These are phyloP conservation scores for Aeoliscus strigatus DNA, from an alignment of 2,797 vertebrate genomes.

Conservation along the genomic window DNA sequence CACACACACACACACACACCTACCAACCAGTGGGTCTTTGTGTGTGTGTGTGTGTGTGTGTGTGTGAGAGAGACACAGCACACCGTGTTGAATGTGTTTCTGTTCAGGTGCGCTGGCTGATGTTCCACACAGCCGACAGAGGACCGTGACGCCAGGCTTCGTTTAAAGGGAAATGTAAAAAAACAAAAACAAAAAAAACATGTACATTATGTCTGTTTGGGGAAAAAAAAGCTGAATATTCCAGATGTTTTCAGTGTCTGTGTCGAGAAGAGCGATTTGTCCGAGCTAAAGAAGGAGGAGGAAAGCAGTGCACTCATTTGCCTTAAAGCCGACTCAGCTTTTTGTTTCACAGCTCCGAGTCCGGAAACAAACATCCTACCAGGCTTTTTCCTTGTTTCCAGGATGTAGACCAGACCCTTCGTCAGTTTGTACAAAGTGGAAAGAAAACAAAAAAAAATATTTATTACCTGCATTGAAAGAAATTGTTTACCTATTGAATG, in stretches of 20 bases:
- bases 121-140: no score
- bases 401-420: slow-evolving; percentile 86
- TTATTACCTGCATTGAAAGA: slow-evolving; percentile 99
- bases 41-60: slow-evolving; percentile 4
- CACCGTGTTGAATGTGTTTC: slow-evolving; percentile 47
- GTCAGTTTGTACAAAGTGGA: slow-evolving; percentile 99
- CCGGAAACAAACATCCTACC: slow-evolving; percentile 60
- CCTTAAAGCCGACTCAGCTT: slow-evolving; percentile 90
- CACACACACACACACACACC: no score
- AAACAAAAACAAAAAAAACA: slow-evolving; percentile 62
- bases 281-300: no score
- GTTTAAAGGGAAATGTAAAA: no score
- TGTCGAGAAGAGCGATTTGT: no score
- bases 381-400: slow-evolving; percentile 77
- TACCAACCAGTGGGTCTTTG: slow-evolving; percentile 9
- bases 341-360: slow-evolving; percentile 86
- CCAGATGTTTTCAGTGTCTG: no score
- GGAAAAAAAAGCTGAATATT: slow-evolving; percentile 43
- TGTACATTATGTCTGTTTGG: slow-evolving; percentile 54
- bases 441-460: slow-evolving; percentile 92
- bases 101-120: slow-evolving; percentile 41
- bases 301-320: slow-evolving; percentile 98
- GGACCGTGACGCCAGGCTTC: no score
- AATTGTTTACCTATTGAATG: slow-evolving; percentile 98
- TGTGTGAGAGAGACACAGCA: slow-evolving; percentile 17